Base-by-base conservation (phyloP, 2,113 vertebrate genomes). In the Deroptyus accipitrinus region DNA sequence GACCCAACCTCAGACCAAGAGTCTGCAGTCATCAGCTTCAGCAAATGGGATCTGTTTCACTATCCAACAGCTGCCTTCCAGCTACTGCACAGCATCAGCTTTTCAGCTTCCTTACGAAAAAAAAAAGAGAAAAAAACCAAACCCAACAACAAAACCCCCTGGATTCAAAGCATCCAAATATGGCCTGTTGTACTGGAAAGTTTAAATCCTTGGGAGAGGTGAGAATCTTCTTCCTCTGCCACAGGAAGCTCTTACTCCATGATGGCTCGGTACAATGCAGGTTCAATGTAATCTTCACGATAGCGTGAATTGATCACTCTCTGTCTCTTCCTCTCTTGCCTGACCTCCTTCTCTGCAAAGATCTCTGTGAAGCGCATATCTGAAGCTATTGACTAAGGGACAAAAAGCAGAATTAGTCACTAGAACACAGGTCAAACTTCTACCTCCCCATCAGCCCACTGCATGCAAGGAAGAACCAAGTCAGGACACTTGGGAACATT, bases 331-430 rank as follows among this genome's bases (percentile, higher is more conserved):
- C 99, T 98, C 97, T 98, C 98, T 96, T 99, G 98, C 66, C 98
- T 99, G 85, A 99, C 99, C 24, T 99, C 98, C 83, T 98, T 98
- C 97, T 99, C 98, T 0, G 99, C 97, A 41, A 99, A 99, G 97
- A 99, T 98, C 97, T 99, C 99, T 9, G 99, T 98, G 82, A 99
- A 99, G 54, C 99, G 99, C 99, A 99, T 99, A 96, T 99, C 99
- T 25, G 99, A 99, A 14, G 99, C 99, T 97, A 99, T 98, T 4
- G 99, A 99, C 99, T 99, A 95, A 7, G 69, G 94, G 81, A 91
- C 22, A 59, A 96, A 95, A 66, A 57, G 8, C 68, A 79, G 76
- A 68, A 74, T 92, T 74, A 88, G 44, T 89, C 23, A 63, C 46
- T 2, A 70, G 35, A 46, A 55, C 35, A 66, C 17, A 77, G 46